Evolutionary conservation across 2,888 invertebrate genomes (phyloP).

Genomic region (Pachymerium ferrugineum): DNA sequence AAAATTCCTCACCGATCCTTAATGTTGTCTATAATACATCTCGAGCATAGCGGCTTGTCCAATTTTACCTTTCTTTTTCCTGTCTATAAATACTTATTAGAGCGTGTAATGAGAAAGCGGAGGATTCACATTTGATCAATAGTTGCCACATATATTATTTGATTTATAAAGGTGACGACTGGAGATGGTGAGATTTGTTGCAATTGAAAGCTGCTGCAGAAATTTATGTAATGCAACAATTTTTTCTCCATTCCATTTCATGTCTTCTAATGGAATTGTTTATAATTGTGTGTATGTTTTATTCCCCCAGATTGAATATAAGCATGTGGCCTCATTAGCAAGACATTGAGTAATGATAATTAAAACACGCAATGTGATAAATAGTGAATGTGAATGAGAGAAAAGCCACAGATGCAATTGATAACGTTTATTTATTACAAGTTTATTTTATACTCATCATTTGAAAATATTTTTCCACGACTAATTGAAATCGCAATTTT

Average conservation of each 20-base stretch:
- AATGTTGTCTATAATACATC: conserved; percentile 25
- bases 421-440: not conserved
- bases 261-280: too few species aligned
- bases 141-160: not conserved
- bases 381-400: not conserved
- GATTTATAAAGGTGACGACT: not conserved
- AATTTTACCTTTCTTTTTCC: not conserved
- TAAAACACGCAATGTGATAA: not conserved
- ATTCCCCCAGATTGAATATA: not conserved
- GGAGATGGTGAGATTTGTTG: not conserved
- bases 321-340: not conserved
- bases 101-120: not conserved
- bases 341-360: not conserved
- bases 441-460: too few species aligned
- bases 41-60: not conserved
- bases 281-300: too few species aligned
- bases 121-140: not conserved
- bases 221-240: not conserved
- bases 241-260: not conserved
- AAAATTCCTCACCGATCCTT: conserved; percentile 5
- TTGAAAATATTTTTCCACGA: too few species aligned
- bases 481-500: too few species aligned
- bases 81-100: conserved; percentile 20
- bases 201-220: not conserved
- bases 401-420: not conserved